Evolutionary conservation across 2,113 vertebrate species (phyloP).

Genomic region (Eupsittula cactorum): DNA sequence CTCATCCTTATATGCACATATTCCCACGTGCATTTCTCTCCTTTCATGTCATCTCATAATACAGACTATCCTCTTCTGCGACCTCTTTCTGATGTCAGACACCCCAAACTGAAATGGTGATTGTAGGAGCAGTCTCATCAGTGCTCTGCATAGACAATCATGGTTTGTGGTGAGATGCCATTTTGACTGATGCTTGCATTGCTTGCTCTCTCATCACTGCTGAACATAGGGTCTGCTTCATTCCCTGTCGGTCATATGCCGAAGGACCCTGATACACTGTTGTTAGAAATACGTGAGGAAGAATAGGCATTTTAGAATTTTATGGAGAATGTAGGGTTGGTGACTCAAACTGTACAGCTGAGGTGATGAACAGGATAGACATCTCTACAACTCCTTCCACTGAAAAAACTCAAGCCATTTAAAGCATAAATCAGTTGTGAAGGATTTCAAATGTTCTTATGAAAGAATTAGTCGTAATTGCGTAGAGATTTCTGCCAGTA

Average conservation of each 20-base stretch:
- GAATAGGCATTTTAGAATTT: neutral
- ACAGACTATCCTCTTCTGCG: neutral
- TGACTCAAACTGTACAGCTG: neutral
- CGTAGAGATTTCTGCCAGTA: neutral
- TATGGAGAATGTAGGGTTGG: neutral
- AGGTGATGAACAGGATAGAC: neutral
- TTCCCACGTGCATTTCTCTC: neutral
- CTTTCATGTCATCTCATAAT: neutral
- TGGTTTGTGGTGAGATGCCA: neutral
- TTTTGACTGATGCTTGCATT: neutral
- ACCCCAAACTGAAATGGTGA: neutral
- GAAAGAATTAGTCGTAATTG: neutral
- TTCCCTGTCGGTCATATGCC: too few relatives aligned
- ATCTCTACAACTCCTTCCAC: neutral
- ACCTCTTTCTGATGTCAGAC: neutral
- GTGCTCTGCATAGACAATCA: neutral
- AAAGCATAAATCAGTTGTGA: neutral
- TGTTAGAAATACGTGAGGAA: neutral
- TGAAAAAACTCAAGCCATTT: neutral
- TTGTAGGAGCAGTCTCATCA: neutral
- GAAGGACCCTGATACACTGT: neutral
- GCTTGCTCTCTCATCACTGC: neutral
- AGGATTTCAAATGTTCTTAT: neutral
- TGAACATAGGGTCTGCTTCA: neutral
- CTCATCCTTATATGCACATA: neutral